Evolutionary conservation across 2,113 vertebrate genomes (phyloP).

Genomic region (Gallinago paraguaiae): DNA sequence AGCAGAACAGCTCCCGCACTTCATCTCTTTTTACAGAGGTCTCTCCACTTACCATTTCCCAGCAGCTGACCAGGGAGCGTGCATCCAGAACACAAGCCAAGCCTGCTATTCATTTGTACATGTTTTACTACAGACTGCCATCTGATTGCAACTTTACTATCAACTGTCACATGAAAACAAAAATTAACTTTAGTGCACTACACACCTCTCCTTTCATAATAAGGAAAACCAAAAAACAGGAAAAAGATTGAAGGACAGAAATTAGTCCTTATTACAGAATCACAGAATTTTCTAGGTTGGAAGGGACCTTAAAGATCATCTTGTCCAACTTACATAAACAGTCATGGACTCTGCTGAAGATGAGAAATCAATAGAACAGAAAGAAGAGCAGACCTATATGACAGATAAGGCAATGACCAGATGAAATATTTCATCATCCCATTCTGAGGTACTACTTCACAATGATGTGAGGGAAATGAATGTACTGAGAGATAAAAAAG

Average conservation of each 20-base stretch:
- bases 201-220: neutral
- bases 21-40: neutral
- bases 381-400: neutral
- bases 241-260: neutral
- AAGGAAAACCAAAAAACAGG: neutral
- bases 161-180: neutral
- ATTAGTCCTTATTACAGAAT: neutral
- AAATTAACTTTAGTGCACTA: neutral
- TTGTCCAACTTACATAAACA: neutral
- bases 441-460: neutral
- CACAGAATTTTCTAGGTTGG: too few relatives aligned
- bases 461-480: neutral
- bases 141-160: neutral
- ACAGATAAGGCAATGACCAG: neutral
- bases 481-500: rapidly evolving
- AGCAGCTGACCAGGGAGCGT: neutral
- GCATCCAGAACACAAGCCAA: neutral
- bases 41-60: neutral
- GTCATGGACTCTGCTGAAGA: neutral
- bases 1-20: neutral
- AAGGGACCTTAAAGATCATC: too few relatives aligned
- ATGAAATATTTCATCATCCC: neutral
- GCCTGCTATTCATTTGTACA: neutral
- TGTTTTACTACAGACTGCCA: neutral
- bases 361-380: neutral